Percentiles rank a stretch among this genome's conserved stretches.
Evolutionary conservation across 2,113 vertebrate species (phyloP).

Genomic region (Alaudala cheleensis): DNA sequence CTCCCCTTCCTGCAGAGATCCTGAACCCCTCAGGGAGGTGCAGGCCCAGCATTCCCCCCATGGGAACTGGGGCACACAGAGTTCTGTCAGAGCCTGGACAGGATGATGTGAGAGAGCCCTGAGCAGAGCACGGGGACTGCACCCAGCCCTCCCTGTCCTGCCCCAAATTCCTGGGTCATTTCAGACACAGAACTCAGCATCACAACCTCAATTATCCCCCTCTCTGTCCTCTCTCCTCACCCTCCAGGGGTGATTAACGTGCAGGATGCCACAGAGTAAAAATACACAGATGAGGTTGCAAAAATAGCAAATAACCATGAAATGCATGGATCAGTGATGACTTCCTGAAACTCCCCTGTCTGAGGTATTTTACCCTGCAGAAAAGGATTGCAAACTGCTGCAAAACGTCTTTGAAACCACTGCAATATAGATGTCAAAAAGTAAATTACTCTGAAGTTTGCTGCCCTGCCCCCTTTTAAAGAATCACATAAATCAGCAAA

Average conservation of each 20-base stretch:
- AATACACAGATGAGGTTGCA: neutral
- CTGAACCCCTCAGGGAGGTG: neutral
- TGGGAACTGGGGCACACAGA: no score
- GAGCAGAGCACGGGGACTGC: neutral
- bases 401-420: neutral
- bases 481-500: constrained; percentile 46
- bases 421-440: constrained; percentile 35
- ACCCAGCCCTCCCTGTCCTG: neutral
- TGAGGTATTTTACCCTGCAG: neutral
- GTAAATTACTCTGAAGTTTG: constrained; percentile 38
- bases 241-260: no score
- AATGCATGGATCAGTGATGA: neutral
- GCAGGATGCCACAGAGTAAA: neutral
- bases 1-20: neutral
- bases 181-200: no score
- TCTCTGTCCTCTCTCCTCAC: no score
- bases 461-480: constrained; percentile 9
- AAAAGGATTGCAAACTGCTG: constrained; percentile 38
- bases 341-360: neutral
- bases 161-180: no score
- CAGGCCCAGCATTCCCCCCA: neutral
- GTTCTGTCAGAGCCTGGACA: no score
- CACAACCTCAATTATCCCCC: no score
- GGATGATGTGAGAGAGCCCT: neutral
- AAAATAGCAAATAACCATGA: constrained; percentile 7